Percentiles rank a stretch among this genome's conserved stretches.
phyloP scores from a whole-genome alignment of 2,888 invertebrate genomes.

The Melieria omissa region DNA sequence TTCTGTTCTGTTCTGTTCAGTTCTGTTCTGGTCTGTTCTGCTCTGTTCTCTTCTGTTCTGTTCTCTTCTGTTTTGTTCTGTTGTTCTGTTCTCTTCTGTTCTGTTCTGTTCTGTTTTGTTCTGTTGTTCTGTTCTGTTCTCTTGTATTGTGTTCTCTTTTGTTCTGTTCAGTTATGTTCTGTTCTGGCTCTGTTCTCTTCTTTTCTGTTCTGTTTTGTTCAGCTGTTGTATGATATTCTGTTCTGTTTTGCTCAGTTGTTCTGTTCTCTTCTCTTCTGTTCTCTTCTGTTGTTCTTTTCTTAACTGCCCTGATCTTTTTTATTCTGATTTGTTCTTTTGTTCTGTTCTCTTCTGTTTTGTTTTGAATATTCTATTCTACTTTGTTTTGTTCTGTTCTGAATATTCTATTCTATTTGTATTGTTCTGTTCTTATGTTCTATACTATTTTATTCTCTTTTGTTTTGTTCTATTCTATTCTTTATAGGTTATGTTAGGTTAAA shows the following conservation, averaged over 20 bases:
- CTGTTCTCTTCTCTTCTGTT: not conserved
- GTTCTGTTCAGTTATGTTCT: not conserved
- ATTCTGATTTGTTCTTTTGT: not conserved
- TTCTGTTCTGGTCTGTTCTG: no score
- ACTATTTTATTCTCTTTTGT: not conserved
- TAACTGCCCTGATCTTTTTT: not conserved
- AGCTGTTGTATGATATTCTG: not conserved
- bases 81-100: not conserved
- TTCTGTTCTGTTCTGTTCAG: no score
- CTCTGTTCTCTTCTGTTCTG: no score
- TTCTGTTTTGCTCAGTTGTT: not conserved
- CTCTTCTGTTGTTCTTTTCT: not conserved
- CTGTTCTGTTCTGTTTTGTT: not conserved
- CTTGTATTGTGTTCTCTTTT: not conserved
- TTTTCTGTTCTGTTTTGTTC: not conserved
- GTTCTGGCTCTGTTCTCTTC: not conserved
- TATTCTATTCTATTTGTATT: not conserved
- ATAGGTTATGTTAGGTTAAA: no score
- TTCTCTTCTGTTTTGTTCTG: no score
- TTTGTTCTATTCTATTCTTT: no score
- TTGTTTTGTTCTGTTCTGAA: not conserved
- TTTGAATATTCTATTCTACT: not conserved
- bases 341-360: not conserved
- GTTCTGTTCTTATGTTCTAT: not conserved
- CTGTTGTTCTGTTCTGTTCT: not conserved